Base-by-base conservation (phyloP, 2,888 invertebrate genomes). In the Steromphala cineraria region DNA sequence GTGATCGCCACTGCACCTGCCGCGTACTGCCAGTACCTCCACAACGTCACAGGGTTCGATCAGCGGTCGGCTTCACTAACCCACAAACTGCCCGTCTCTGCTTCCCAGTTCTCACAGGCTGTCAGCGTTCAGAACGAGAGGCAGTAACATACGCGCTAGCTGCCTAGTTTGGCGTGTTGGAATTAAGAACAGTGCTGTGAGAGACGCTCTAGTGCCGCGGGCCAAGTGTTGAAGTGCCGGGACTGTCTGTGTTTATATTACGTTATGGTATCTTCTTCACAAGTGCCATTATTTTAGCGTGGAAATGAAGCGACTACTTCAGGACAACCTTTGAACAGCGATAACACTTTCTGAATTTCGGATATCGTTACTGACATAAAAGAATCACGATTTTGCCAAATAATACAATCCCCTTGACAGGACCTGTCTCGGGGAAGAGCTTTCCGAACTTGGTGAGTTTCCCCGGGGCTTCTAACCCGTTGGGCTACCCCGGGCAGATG, bases 321-420 rank as follows among this genome's bases (percentile, higher is more conserved):
- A 46, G 10, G 10, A 46, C 46, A 46, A 1, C 46, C 46, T 46
- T 10, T 46, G 46, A 46, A 46, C 46, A 46, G 46, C 28, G 62
- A 28, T 28, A 62, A 28, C 28, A 28, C 28, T 28, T 15, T 15
- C 62, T 62, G 24, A 62, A 71, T n/a, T n/a, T n/a, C 40, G 31
- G 71, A 71, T 62, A 24, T 62, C n/a, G 62, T 62, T 15, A 62
- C 24, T 62, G 8, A 24, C 62, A 62, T 21, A 24, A 62, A 62
- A 21, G 62, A 62, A 19, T 71, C 71, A 71, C 28, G 71, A 71
- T 71, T 71, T 71, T 71, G 71, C 71, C 71, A 71, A 71, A 71
- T 40, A 71, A 19, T 36, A 36, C 71, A 31, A 31, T 36, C 71
- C 71, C 71, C 71, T 19, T 71, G 71, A 71, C 71, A 71, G 71